Evolutionary conservation across 2,888 invertebrate species (phyloP).

Genomic region (Drosophila greeni): DNA sequence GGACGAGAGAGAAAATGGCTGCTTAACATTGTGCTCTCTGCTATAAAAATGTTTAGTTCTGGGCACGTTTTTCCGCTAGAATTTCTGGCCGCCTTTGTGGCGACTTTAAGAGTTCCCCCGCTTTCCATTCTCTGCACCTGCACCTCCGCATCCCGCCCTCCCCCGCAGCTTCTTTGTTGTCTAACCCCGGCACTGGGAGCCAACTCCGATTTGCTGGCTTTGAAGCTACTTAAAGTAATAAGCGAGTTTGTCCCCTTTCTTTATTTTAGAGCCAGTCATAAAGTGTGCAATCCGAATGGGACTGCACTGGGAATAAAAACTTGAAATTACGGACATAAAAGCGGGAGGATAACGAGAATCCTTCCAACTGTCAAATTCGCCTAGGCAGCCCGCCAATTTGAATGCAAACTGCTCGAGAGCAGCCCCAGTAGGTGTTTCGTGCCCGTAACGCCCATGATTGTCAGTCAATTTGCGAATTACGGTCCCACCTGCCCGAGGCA

Average conservation of each 20-base stretch:
- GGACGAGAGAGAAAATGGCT: conserved; percentile 1
- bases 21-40: conserved; percentile 32
- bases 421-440: conserved; percentile 44
- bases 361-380: conserved; percentile 52
- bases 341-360: conserved; percentile 10
- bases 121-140: neutral
- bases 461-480: conserved; percentile 70
- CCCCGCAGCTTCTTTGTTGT: conserved; percentile 32
- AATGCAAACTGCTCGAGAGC: conserved; percentile 36
- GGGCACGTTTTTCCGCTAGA: conserved; percentile 20
- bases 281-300: conserved; percentile 26
- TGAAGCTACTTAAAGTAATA: conserved; percentile 43
- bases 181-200: conserved; percentile 4
- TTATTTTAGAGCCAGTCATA: conserved; percentile 38
- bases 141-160: conserved; percentile 3
- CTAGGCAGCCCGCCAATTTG: conserved; percentile 20
- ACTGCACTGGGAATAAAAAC: conserved; percentile 14
- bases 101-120: conserved; percentile 52
- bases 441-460: conserved; percentile 53
- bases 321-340: conserved; percentile 30
- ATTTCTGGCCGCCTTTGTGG: conserved; percentile 47
- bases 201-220: conserved; percentile 21
- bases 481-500: conserved; percentile 59
- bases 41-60: conserved; percentile 53
- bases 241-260: conserved; percentile 20